Percentiles rank a stretch among this genome's conserved stretches.
phyloP scores from a whole-genome alignment of 2,113 vertebrate species.

The Neopipo cinnamomea region DNA sequence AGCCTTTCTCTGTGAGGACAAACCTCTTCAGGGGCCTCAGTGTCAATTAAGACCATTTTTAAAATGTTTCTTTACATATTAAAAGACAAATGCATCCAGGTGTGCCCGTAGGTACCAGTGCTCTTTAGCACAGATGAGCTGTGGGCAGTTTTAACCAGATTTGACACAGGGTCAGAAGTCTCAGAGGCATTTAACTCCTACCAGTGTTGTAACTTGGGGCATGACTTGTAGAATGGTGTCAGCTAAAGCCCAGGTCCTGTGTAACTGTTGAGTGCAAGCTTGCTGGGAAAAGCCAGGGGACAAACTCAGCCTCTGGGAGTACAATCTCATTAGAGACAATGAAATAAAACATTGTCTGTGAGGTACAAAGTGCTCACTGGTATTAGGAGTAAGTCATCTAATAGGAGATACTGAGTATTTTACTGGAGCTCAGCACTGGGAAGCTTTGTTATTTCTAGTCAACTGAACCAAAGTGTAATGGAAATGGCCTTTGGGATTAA shows the following conservation, averaged over 20 bases:
- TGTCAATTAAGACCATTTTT: not conserved
- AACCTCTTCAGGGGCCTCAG: not conserved
- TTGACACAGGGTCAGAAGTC: not conserved
- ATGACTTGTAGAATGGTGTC: not conserved
- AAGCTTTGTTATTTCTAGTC: not conserved
- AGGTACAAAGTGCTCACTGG: not conserved
- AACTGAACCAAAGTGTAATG: slow-evolving; percentile 13
- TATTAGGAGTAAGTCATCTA: not conserved
- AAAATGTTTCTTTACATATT: not conserved
- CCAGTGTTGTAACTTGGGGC: not conserved
- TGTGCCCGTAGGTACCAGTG: not conserved
- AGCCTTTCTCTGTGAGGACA: not conserved
- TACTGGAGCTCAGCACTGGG: not conserved
- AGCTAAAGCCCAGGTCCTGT: not conserved
- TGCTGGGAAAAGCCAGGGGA: not conserved
- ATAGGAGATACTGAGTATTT: not conserved
- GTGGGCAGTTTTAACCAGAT: not conserved
- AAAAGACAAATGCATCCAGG: not conserved
- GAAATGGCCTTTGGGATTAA: slow-evolving; percentile 53
- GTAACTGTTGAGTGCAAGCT: not conserved
- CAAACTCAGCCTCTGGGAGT: not conserved
- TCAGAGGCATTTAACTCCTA: not conserved
- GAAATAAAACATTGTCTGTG: not conserved
- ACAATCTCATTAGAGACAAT: not conserved
- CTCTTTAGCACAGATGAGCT: not conserved